Evolutionary conservation across 2,888 invertebrate species (phyloP), one percentile per base, ranked within the genome.

Genomic region (Heterodera filipjevi): DNA sequence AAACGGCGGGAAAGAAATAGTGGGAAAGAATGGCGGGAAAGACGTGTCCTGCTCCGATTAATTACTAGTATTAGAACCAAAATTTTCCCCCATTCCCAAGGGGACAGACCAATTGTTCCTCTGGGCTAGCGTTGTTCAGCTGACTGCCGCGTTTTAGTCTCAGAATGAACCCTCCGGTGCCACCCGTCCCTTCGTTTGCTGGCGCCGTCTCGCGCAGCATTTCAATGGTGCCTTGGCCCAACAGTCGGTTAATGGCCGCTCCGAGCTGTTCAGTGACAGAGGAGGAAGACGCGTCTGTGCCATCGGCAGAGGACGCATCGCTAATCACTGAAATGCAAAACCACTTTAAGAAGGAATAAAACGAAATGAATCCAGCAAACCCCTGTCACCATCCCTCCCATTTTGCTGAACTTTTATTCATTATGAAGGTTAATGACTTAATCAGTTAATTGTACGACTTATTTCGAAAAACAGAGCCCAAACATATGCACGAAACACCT

Each of bases 51-150:
- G n/a, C n/a, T n/a, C n/a, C n/a, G n/a, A n/a, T n/a, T n/a, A n/a
- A n/a, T n/a, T n/a, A n/a, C n/a, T n/a, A n/a, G n/a, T n/a, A n/a
- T n/a, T n/a, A n/a, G n/a, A n/a, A n/a, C n/a, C n/a, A n/a, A n/a
- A n/a, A n/a, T n/a, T n/a, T n/a, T n/a, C n/a, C n/a, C n/a, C n/a
- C 64, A 64, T 64, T 27, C 64, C 39, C 39, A 39, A 39, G n/a
- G n/a, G 46, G 16, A 22, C 82, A 2, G 74, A 86, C 86, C 81
- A 82, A 77, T 76, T 87, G 86, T 71, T 88, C 87, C 79, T 87
- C 87, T 14, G 83, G 81, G 10, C 81, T 83, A 33, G 76, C 83
- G 32, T 76, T 75, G 30, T 35, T 30, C 64, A 79, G 30, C 33
- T 64, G 77, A 59, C 53, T 71, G 22, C 77, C 53, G 19, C 66